Base-by-base conservation (phyloP, 2,797 vertebrate genomes). In the Megaceryle alcyon region DNA sequence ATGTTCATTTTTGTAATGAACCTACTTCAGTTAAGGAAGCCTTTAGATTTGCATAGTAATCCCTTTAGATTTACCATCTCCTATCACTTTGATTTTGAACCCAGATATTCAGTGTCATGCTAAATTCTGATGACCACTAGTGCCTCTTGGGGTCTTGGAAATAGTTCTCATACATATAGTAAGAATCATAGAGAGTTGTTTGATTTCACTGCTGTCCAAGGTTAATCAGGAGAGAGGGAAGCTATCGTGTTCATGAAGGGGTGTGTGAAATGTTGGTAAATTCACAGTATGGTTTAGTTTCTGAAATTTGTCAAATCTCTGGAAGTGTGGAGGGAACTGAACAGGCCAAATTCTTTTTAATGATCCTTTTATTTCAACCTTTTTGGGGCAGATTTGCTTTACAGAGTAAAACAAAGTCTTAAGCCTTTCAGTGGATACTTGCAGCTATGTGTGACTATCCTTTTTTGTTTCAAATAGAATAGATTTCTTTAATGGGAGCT, bases 121-220 rank as follows among this genome's bases (percentile, higher is more conserved):
- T 77, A 29, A 64, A 35, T 92, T 82, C 37, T 91, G 66, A 70
- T 91, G 76, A 94, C 85, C 70, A 35, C 70, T 86, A 70, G 59
- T 91, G 82, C 82, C 82, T 95, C 80, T 88, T 91, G 14, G 6
- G 83, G 64, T 80, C 63, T 94, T 94, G 60, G 78, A 82, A 84
- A 71, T 51, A 66, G 51, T 88, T 94, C 46, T 92, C 66, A 1
- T 80, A 86, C 33, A 28, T 46, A 31, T 28, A 61, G 41, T 26
- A 84, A 86, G 72, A 83, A 39, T 81, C 23, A 18, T 49, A 31
- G 51, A 70, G 33, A 78, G 25, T 51, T 83, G 57, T 71, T 82
- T 78, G 35, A 77, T 91, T 87, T 91, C 29, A 23, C 75, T 78
- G 53, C 35, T 59, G 3, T 60, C 41, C 70, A 70, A 69, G 26